Evolutionary conservation across 2,888 invertebrate species (phyloP).

Genomic region (Andrena bicolor): DNA sequence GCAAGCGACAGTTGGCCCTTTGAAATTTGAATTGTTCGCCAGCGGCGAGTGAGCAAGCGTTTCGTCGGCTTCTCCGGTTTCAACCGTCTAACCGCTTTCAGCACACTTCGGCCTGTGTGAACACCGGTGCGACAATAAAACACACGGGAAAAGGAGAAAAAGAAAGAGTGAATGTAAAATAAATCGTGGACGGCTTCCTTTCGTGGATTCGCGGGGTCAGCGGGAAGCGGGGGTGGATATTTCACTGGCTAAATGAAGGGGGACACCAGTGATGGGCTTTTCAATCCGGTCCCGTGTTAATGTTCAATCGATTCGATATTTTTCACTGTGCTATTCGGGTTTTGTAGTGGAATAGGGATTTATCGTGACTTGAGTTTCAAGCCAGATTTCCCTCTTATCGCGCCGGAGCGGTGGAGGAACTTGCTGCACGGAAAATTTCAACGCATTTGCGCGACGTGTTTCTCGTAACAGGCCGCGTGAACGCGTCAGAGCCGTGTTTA

Average conservation of each 20-base stretch:
- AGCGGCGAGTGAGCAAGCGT: conserved; percentile 82
- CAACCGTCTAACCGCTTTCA: conserved; percentile 84
- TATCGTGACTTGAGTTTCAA: background rate
- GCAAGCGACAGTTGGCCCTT: conserved; percentile 77
- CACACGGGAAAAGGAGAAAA: conserved; percentile 40
- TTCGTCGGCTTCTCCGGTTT: conserved; percentile 84
- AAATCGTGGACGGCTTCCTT: conserved; percentile 60
- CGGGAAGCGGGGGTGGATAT: conserved; percentile 6
- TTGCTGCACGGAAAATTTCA: background rate
- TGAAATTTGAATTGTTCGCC: conserved; percentile 80
- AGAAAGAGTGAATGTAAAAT: conserved; percentile 55
- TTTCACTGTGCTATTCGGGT: background rate
- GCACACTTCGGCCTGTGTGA: conserved; percentile 74
- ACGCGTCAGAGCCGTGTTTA: background rate
- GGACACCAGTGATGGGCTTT: too few relatives aligned
- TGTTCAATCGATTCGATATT: too few relatives aligned
- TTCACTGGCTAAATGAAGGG: background rate
- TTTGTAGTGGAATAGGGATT: background rate
- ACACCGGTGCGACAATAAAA: conserved; percentile 71
- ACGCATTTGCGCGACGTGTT: background rate
- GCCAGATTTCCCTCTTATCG: background rate
- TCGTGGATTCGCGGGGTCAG: conserved; percentile 4
- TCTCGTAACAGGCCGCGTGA: background rate
- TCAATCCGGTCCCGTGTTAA: too few relatives aligned
- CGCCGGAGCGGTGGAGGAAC: background rate